Base-by-base conservation (phyloP, 92 coral and sea anemone genomes). In the Parazoanthus swiftii region DNA sequence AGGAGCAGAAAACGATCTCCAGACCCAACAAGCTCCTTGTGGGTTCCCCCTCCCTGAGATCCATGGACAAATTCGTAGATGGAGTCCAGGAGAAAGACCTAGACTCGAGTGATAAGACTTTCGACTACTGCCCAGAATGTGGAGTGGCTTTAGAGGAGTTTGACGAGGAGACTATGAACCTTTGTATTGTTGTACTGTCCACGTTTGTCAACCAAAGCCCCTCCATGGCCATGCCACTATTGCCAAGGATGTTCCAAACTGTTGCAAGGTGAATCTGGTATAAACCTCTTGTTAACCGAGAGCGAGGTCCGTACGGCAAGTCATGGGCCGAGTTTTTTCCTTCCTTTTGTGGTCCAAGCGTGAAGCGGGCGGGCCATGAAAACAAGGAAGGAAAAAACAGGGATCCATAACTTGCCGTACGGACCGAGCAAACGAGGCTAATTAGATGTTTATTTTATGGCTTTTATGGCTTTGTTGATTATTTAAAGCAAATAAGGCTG, bases 191-290 rank as follows among this genome's bases (percentile, higher is more conserved):
- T 46, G 97, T 91, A 37, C 91, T 97, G 84, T 97, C 99, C 65
- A 97, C 99, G 43, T 97, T 95, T 91, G 99, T 91, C 35, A 96
- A 97, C 90, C 97, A 93, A 92, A 93, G 94, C 75, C 99, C 99
- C 11, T 92, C 97, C 23, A 94, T 97, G 94, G 96, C 99, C 21
- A 97, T 95, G 94, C 99, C 99, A 14, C 92, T 93, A 74, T 85
- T 97, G 43, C 95, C 94, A 67, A 93, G 93, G 76, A 93, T 97
- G 94, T 84, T 97, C 79, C 95, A 93, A 77, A 91, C 95, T 85
- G 99, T 97, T 68, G 99, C 95, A 86, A 97, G 99, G 99, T 97
- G 44, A 23, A 33, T 14, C 8, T 46, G 51, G 51, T 46, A 3
- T 4, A 11, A n/a, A n/a, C n/a, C n/a, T n/a, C n/a, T n/a, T n/a